Base-by-base conservation (phyloP, 2,797 vertebrate species). In the Enteromius afrohamiltoni region DNA sequence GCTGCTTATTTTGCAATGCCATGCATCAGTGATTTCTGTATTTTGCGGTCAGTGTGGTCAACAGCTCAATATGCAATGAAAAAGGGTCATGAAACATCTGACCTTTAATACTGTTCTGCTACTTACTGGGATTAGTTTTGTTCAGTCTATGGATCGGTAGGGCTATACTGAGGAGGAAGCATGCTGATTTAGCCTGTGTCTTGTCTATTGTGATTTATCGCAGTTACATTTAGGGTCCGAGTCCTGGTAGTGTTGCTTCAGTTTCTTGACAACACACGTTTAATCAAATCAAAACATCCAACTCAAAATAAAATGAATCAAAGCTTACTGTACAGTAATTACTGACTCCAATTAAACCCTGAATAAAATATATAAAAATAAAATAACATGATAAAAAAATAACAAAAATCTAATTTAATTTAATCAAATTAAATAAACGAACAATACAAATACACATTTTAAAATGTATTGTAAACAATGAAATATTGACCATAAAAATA, bases 21-120 rank as follows among this genome's bases (percentile, higher is more conserved):
- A 37, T 37, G 53, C n/a, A 42, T 55, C 42, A 34, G 29, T 68
- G 21, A 80, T 53, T 21, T 65, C 7, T 23, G 65, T 42, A 29
- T 65, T 67, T 51, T 51, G 78, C 55, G 78, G 42, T 55, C 78
- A 40, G 17, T 37, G 65, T 69, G 78, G 40, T 55, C 78, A 69
- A 29, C 47, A 40, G 34, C 47, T 80, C 47, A 69, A 69, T 79
- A 79, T n/a, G 21, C 29, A 69, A 17, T 37, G 64, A 55, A 23
- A 53, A 34, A 53, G n/a, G 77, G 64, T 53, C 77, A 68, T 6
- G 64, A 55, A 40, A 26, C 47, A 17, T 3, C 19, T 79, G 47
- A 69, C 47, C 77, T 79, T 53, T 68, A 67, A 53, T 34, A 53
- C 62, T 23, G 29, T 67, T 79, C 77, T 51, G 21, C 47, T 79